These are phyloP conservation scores for Epistrophella euchroma DNA, from an alignment of 2,888 invertebrate species.

Conservation along the genomic window DNA sequence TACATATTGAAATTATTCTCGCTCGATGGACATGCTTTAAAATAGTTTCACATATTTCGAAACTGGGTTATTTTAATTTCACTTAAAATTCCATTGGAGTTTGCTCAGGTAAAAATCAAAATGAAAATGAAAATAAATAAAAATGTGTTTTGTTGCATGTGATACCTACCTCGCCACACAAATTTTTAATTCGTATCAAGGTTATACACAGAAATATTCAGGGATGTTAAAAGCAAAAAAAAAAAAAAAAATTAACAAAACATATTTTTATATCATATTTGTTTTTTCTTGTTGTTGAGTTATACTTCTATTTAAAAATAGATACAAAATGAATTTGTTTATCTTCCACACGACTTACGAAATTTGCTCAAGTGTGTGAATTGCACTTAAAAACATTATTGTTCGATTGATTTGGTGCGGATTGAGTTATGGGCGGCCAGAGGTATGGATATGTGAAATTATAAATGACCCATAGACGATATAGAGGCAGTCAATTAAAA, in stretches of 20 bases:
- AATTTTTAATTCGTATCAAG: constrained; percentile 60
- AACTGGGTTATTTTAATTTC: constrained; percentile 66
- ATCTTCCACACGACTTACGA: constrained; percentile 51
- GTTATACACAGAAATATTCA: constrained; percentile 49
- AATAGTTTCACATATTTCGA: constrained; percentile 53
- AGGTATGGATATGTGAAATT: neutral
- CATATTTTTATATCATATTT: neutral
- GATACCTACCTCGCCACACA: neutral
- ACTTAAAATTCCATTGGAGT: constrained; percentile 71
- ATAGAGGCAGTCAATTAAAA: constrained; percentile 62
- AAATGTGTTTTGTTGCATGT: neutral
- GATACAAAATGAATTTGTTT: constrained; percentile 47
- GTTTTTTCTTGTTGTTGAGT: neutral
- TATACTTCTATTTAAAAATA: constrained; percentile 44
- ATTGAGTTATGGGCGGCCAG: constrained; percentile 53
- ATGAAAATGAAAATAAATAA: constrained; percentile 7
- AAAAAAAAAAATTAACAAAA: constrained; percentile 1
- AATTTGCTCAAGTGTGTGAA: constrained; percentile 58
- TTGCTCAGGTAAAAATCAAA: constrained; percentile 67
- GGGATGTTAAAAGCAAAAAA: constrained; percentile 3
- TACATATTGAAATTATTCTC: constrained; percentile 2
- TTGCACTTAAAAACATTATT: constrained; percentile 61
- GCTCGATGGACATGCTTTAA: constrained; percentile 18
- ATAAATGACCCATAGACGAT: constrained; percentile 7
- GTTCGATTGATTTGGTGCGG: constrained; percentile 51